phyloP scores from a whole-genome alignment of 2,888 invertebrate genomes.

The Ariolimax columbianus region DNA sequence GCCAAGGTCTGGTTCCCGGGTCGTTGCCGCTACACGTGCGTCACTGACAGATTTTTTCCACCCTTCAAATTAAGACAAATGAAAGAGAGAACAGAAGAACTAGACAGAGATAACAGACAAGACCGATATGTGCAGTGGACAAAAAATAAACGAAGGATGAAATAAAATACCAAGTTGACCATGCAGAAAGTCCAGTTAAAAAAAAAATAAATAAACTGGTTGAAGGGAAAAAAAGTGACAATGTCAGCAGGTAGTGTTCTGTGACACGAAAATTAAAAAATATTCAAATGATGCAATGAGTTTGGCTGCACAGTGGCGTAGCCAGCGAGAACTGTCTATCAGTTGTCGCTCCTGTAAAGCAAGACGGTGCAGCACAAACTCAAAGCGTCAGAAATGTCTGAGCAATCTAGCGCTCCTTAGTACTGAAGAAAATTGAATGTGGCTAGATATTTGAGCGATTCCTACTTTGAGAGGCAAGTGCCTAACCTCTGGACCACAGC shows the following conservation, averaged over 20 bases:
- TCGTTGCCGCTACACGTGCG: constrained; percentile 23
- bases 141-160: too few relatives aligned
- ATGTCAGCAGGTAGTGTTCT: background rate
- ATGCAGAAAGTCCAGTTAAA: background rate
- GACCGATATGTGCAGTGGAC: background rate
- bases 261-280: too few relatives aligned
- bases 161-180: background rate
- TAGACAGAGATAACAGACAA: background rate
- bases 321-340: too few relatives aligned
- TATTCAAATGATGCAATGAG: background rate
- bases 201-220: background rate
- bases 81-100: background rate
- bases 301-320: too few relatives aligned
- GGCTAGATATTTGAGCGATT: too few relatives aligned
- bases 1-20: constrained; percentile 13
- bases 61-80: background rate
- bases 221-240: background rate
- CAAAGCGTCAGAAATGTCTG: too few relatives aligned
- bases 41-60: constrained; percentile 3
- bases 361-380: too few relatives aligned
- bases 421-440: too few relatives aligned
- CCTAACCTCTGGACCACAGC: too few relatives aligned
- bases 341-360: too few relatives aligned
- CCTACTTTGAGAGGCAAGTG: too few relatives aligned
- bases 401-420: too few relatives aligned